A percentile compares a stretch with the other conserved stretches of the same genome.
Conservation (phyloP, 2,113 vertebrate species). For the Isichthys henryi region DNA sequence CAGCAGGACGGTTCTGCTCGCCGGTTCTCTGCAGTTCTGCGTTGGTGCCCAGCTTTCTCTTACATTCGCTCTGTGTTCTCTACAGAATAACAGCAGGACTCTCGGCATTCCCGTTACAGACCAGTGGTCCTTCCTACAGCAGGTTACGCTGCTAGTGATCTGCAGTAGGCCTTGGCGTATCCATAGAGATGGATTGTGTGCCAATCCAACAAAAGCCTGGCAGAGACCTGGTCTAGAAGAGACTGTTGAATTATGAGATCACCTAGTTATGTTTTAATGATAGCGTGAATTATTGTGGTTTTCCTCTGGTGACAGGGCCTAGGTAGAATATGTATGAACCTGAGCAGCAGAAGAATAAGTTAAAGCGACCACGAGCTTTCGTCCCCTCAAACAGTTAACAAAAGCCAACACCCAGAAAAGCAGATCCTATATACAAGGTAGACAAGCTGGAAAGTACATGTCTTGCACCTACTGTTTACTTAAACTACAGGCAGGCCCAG, state of each 20-base stretch:
- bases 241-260: neutral
- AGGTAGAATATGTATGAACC: neutral
- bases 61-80: neutral
- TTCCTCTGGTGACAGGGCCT: neutral
- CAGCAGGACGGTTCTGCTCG: neutral
- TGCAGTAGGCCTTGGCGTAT: neutral
- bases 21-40: neutral
- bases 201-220: neutral
- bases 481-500: too few species aligned
- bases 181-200: neutral
- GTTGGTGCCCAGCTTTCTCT: neutral
- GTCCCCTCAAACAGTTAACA: neutral
- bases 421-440: neutral
- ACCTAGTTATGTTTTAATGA: neutral
- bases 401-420: neutral
- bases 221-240: neutral
- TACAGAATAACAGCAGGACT: neutral
- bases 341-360: neutral
- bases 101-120: neutral
- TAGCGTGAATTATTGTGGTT: neutral
- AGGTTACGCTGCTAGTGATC: neutral
- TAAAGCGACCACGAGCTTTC: neutral
- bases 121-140: neutral
- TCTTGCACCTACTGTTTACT: neutral
- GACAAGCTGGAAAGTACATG: neutral